Base-by-base conservation (phyloP, 2,797 vertebrate species). In the Harpagifer antarcticus region DNA sequence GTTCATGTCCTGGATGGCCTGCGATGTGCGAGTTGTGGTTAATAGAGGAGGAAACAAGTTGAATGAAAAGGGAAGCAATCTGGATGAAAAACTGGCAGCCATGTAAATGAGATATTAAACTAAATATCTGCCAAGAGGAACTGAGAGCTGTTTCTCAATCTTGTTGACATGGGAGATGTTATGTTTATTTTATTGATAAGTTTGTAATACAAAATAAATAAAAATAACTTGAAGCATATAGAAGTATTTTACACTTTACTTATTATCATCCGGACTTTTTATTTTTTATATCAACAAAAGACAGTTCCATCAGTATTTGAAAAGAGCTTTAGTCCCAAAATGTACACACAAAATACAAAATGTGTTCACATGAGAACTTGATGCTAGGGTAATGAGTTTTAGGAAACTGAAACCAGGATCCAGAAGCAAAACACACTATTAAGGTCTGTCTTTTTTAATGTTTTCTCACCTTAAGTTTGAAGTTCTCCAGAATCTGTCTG, bases 1-100 rank as follows among this genome's bases (percentile, higher is more conserved):
- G 95, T 99, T 99, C 94, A 98, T 98, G 88, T 99, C 98, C 92
- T 99, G 98, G 76, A 99, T 99, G 64, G 98, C 97, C 98, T 99
- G 94, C 15, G 44, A 20, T 17, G 31, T 4, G 16, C 19, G 2
- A 72, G 33, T 1, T 4, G 50, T 20, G 62, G 33, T 64, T 37
- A 8, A 31, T 6, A 31, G 12, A 75, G 31, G 56, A 60, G 61
- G 47, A 54, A 52, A 47, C 2, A 2, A 48, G 49, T 8, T 12
- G 9, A 10, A 43, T 37, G 8, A 63, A 63, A 47, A 15, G 19
- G 58, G 16, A 74, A 76, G 47, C 9, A 13, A 52, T 37, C 0
- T 57, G 10, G 56, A 64, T 17, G 15, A 10, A 23, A 43, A 14
- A 48, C 19, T 31, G 4, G 27, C 8, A n/a, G 27, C 8, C 9